phyloP scores from a whole-genome alignment of 2,797 vertebrate species.

The Bradypodion pumilum region DNA sequence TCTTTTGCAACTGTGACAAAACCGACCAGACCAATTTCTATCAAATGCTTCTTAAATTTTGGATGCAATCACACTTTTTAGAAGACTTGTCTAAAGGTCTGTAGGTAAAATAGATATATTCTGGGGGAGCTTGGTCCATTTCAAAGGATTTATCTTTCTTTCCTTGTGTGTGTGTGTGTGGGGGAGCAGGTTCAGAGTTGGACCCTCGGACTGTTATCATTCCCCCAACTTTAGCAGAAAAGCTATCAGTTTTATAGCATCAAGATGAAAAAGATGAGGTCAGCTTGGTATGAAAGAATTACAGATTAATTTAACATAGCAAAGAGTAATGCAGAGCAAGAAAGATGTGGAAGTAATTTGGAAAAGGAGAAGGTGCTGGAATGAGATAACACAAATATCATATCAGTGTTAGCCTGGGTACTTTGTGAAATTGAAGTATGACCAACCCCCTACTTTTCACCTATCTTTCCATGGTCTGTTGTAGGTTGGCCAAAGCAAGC shows the following conservation, averaged over 20 bases:
- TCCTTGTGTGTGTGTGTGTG: too few relatives aligned
- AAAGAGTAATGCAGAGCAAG: not conserved
- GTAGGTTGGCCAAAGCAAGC: not conserved
- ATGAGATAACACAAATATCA: constrained; percentile 16
- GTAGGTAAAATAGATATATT: not conserved
- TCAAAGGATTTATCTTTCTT: not conserved
- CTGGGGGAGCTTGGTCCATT: not conserved
- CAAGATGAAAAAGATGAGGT: constrained; percentile 16
- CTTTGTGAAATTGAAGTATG: not conserved
- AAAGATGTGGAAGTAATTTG: constrained; percentile 20
- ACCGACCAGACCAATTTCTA: not conserved
- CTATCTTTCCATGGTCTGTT: not conserved
- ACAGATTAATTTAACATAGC: constrained; percentile 22
- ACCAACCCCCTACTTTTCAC: not conserved
- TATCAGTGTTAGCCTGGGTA: not conserved
- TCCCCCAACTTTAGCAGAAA: not conserved
- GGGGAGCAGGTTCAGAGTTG: not conserved
- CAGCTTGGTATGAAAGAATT: constrained; percentile 3
- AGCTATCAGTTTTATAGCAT: constrained; percentile 18
- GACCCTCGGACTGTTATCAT: not conserved
- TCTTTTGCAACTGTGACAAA: not conserved
- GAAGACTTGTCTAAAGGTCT: not conserved
- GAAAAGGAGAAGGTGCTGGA: constrained; percentile 15
- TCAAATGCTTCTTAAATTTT: not conserved
- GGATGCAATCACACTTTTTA: not conserved